Evolutionary conservation across 2,888 invertebrate species (phyloP).

Genomic region (Lamproptera curius): DNA sequence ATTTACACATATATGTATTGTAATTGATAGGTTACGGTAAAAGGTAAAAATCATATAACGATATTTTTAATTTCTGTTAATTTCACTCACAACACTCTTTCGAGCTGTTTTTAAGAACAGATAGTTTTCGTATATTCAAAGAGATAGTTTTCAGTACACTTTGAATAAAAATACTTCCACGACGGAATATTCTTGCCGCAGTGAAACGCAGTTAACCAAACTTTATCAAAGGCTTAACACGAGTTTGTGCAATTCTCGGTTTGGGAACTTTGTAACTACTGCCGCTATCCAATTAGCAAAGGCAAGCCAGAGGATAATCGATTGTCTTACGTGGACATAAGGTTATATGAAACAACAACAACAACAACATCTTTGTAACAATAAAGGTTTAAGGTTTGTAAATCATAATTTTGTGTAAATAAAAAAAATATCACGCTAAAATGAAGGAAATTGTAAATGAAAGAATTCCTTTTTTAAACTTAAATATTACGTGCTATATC

Average conservation of each 20-base stretch:
- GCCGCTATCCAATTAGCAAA: conserved; percentile 3
- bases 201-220: neutral
- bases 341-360: neutral
- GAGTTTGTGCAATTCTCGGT: conserved; percentile 7
- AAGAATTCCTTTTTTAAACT: too few relatives aligned
- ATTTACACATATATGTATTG: too few relatives aligned
- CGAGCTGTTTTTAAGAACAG: neutral
- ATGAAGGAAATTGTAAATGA: too few relatives aligned
- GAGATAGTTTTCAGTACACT: neutral
- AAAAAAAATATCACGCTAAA: too few relatives aligned
- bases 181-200: neutral
- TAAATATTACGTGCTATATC: too few relatives aligned
- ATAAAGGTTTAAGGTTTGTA: too few relatives aligned
- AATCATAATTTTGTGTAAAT: too few relatives aligned
- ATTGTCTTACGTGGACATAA: neutral
- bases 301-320: neutral
- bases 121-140: neutral
- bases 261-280: conserved; percentile 7
- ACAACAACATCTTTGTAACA: too few relatives aligned
- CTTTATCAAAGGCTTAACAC: conserved; percentile 12
- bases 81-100: too few relatives aligned
- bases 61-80: too few relatives aligned
- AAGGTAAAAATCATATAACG: too few relatives aligned
- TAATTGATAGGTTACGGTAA: too few relatives aligned
- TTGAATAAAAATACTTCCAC: neutral